Conservation (phyloP, 2,888 invertebrate genomes). For the Hermaeophaga mercurialis region DNA sequence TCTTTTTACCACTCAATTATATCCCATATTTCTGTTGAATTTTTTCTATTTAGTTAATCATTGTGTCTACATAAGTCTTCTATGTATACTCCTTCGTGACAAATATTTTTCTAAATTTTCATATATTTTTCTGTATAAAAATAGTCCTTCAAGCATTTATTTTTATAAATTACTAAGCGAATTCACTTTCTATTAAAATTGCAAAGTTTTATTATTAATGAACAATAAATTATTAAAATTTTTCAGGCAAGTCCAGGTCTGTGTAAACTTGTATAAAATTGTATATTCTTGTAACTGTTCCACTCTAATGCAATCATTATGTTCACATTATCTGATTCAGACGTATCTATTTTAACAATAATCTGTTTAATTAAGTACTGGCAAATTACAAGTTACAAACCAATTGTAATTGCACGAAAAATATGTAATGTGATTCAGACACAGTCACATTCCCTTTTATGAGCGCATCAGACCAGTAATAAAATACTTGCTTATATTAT, state of each 20-base stretch:
- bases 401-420: constrained; percentile 31
- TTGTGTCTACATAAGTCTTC: too few relatives aligned
- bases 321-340: constrained; percentile 34
- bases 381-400: constrained; percentile 27
- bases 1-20: too few relatives aligned
- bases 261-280: constrained; percentile 21
- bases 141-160: too few relatives aligned
- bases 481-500: constrained; percentile 17
- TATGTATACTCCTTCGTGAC: too few relatives aligned
- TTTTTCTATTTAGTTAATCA: too few relatives aligned
- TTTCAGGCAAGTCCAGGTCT: constrained; percentile 2
- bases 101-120: too few relatives aligned
- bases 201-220: too few relatives aligned
- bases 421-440: constrained; percentile 28
- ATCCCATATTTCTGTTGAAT: too few relatives aligned
- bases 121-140: too few relatives aligned
- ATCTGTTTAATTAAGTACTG: constrained; percentile 30
- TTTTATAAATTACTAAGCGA: too few relatives aligned
- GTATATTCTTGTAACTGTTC: constrained; percentile 32
- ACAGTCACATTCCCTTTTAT: constrained; percentile 30
- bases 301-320: constrained; percentile 32
- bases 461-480: constrained; percentile 24
- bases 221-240: not conserved
- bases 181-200: too few relatives aligned
- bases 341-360: constrained; percentile 32